These are phyloP conservation scores for Carettochelys insculpta DNA, from an alignment of 2,113 vertebrate genomes.

Conservation along the genomic window DNA sequence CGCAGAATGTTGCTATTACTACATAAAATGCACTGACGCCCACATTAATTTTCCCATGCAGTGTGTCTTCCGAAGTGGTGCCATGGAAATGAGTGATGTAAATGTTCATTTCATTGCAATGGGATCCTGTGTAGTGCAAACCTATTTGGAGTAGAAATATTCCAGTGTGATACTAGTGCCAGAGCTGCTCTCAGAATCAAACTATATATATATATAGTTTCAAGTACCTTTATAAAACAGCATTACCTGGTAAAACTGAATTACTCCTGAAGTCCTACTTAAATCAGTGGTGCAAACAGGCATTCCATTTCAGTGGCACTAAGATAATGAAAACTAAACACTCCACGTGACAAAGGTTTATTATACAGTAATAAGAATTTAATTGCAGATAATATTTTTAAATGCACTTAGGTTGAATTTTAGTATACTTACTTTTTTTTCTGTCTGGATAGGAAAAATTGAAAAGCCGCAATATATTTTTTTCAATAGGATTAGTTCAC, in stretches of 20 bases:
- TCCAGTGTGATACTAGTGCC: neutral
- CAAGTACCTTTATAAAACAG: neutral
- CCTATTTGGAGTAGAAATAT: neutral
- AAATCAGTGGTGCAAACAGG: neutral
- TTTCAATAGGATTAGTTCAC: neutral
- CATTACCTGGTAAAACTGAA: neutral
- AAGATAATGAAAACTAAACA: neutral
- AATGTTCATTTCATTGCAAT: neutral
- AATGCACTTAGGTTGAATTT: neutral
- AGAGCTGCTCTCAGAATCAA: neutral
- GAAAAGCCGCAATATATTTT: neutral
- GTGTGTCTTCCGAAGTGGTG: neutral
- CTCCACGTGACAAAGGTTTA: rapidly evolving
- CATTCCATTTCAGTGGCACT: neutral
- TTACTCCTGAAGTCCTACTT: neutral
- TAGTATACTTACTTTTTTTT: neutral
- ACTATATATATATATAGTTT: slow-evolving; percentile 1
- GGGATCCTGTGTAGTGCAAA: slow-evolving; percentile 16
- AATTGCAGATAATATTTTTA: neutral
- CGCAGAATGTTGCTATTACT: neutral
- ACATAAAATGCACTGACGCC: slow-evolving; percentile 14
- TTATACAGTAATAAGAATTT: neutral
- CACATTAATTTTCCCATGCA: slow-evolving; percentile 1
- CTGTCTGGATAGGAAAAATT: neutral
- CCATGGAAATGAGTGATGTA: slow-evolving; percentile 32